phyloP scores from a whole-genome alignment of 2,888 invertebrate species.

The Agonopterix subpropinquella region DNA sequence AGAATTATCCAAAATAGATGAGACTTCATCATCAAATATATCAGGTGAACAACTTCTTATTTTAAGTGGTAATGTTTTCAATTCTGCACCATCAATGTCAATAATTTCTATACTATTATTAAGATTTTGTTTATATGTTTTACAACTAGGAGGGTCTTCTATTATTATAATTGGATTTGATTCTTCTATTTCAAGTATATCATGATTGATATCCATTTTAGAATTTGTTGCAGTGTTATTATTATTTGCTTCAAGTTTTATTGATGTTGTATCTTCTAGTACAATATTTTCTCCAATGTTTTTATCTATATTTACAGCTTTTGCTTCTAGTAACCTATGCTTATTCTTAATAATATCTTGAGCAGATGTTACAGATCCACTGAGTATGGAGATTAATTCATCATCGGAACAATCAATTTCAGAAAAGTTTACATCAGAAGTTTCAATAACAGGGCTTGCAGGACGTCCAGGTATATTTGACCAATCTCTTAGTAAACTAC shows the following conservation, averaged over 20 bases:
- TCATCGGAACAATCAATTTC: conserved; percentile 47
- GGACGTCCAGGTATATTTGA: conserved; percentile 78
- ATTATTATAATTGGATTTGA: too few relatives aligned
- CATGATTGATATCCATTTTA: too few relatives aligned
- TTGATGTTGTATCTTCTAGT: too few relatives aligned
- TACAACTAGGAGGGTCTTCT: too few relatives aligned
- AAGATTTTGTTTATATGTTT: background rate
- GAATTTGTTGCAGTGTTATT: too few relatives aligned
- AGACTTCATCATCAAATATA: conserved; percentile 63
- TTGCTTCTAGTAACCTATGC: background rate
- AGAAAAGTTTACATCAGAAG: conserved; percentile 33
- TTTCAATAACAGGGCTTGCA: conserved; percentile 56
- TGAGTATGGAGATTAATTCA: conserved; percentile 52
- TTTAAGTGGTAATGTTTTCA: conserved; percentile 4
- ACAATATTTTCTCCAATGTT: too few relatives aligned
- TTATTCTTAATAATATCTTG: conserved; percentile 19
- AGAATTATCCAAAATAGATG: conserved; percentile 19
- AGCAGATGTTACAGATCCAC: conserved; percentile 39
- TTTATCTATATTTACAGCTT: background rate
- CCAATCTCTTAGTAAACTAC: conserved; percentile 78
- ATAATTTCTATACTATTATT: background rate
- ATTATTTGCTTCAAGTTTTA: too few relatives aligned
- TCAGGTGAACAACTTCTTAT: conserved; percentile 59
- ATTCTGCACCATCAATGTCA: background rate
- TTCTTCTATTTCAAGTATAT: too few relatives aligned